Evolutionary conservation across 2,888 invertebrate species (phyloP), one percentile per base, ranked within the genome.

Genomic region (Drosophila macrothrix): DNA sequence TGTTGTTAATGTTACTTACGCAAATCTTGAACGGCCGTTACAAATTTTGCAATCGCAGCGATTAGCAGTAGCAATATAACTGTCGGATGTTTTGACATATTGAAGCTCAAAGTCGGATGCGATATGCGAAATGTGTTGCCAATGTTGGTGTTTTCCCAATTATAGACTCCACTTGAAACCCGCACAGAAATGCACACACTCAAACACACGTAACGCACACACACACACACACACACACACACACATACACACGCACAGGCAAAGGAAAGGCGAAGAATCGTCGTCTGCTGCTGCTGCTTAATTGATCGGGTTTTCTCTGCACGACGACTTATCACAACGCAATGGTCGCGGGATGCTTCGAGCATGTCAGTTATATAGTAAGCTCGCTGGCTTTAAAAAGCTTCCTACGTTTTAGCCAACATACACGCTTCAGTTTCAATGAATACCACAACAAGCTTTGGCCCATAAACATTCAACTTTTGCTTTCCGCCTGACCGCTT

Each of bases 11-110:
- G 49, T 62, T 83, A 92, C 92, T 92, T 92, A 92, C 92, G 92
- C 91, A 92, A 92, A 91, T 92, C 90, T 89, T 88, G 91, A 43
- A 84, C 83, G 52, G 73, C 76, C 68, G 76, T 75, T 80, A 73
- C 77, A 74, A 60, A 76, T 53, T 72, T 77, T 80, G 85, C 82
- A 82, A 87, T 62, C 53, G 69, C 58, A 49, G 76, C 87, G 75
- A 87, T 82, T 83, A 87, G 82, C 83, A 87, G 71, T 55, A 80
- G 67, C 56, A 76, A 62, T 69, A 81, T 71, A 72, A 72, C 41
- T 64, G 73, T 67, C 65, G 74, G 56, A 52, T 72, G 75, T 76
- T 80, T 85, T 64, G 78, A 69, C 85, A 87, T 82, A 66, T 29
- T 74, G 63, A 14, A n/a, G 68, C 39, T 64, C 29, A 39, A 58